phyloP scores from a whole-genome alignment of 2,888 invertebrate genomes.

The Netelia melanura region DNA sequence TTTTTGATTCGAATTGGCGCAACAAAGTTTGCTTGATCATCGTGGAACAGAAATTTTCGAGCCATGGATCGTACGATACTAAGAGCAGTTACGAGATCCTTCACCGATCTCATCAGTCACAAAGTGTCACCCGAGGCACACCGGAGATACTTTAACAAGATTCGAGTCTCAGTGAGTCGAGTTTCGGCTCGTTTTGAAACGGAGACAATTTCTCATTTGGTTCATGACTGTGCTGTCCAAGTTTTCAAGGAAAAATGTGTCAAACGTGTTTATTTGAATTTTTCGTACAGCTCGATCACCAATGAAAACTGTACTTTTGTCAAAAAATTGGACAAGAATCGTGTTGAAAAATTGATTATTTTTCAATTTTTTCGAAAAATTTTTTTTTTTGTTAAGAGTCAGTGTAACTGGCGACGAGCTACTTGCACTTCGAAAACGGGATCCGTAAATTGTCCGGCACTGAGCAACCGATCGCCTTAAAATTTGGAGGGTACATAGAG shows the following conservation, averaged over 20 bases:
- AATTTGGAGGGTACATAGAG: too few relatives aligned
- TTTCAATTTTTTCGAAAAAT: conserved; percentile 68
- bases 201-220: neutral
- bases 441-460: too few relatives aligned
- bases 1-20: too few relatives aligned
- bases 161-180: conserved; percentile 78
- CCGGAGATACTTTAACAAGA: conserved; percentile 79
- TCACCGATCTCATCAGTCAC: conserved; percentile 76
- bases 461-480: too few relatives aligned
- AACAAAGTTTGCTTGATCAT: conserved; percentile 61
- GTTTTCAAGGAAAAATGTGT: too few relatives aligned
- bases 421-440: too few relatives aligned
- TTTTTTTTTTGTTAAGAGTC: neutral
- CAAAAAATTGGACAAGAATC: conserved; percentile 77
- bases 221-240: too few relatives aligned
- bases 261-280: too few relatives aligned
- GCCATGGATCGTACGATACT: conserved; percentile 69
- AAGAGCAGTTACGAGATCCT: conserved; percentile 72
- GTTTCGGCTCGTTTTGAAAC: neutral
- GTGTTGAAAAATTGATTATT: conserved; percentile 64
- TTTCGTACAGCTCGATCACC: too few relatives aligned
- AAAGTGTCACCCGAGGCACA: conserved; percentile 79
- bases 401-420: too few relatives aligned
- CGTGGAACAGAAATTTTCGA: conserved; percentile 70
- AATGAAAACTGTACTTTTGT: neutral